phyloP scores from a whole-genome alignment of 1,140 invertebrate genomes.

The Drosophila tsacasi region DNA sequence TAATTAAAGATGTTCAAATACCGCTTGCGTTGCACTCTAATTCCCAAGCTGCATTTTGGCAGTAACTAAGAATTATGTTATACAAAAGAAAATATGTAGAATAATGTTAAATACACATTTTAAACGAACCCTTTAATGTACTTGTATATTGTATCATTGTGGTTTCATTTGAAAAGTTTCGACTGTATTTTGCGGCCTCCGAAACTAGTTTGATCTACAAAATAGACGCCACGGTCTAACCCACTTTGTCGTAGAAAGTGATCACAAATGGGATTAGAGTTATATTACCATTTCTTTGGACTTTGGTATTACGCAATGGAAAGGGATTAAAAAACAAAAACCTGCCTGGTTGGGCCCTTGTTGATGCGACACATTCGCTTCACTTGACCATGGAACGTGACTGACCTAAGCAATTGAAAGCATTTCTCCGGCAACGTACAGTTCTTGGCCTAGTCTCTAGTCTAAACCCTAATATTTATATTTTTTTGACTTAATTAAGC shows the following conservation, averaged over 20 bases:
- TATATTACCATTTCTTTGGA: slow-evolving; percentile 15
- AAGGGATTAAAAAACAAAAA: slow-evolving; percentile 9
- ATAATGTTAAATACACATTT: neutral
- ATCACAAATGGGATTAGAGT: slow-evolving; percentile 67
- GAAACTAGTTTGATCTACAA: slow-evolving; percentile 62
- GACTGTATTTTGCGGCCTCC: slow-evolving; percentile 13
- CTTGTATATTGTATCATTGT: neutral
- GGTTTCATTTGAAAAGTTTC: neutral
- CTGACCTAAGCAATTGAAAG: slow-evolving; percentile 31
- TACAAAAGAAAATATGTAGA: neutral
- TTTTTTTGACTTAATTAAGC: slow-evolving; percentile 16
- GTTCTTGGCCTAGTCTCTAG: too few species aligned
- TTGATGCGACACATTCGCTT: slow-evolving; percentile 64
- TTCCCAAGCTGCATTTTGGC: too few species aligned
- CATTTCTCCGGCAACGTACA: slow-evolving; percentile 6
- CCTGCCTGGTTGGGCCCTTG: slow-evolving; percentile 5
- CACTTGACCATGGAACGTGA: slow-evolving; percentile 46
- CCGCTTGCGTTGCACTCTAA: too few species aligned
- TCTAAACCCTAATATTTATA: neutral
- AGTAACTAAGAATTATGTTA: too few species aligned
- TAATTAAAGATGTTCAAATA: neutral
- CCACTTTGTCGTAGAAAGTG: slow-evolving; percentile 63
- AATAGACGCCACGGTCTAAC: slow-evolving; percentile 19
- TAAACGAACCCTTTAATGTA: neutral
- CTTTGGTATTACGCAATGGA: slow-evolving; percentile 49